These are phyloP conservation scores for Bubo bubo DNA, from an alignment of 2,113 vertebrate species.

Conservation along the genomic window DNA sequence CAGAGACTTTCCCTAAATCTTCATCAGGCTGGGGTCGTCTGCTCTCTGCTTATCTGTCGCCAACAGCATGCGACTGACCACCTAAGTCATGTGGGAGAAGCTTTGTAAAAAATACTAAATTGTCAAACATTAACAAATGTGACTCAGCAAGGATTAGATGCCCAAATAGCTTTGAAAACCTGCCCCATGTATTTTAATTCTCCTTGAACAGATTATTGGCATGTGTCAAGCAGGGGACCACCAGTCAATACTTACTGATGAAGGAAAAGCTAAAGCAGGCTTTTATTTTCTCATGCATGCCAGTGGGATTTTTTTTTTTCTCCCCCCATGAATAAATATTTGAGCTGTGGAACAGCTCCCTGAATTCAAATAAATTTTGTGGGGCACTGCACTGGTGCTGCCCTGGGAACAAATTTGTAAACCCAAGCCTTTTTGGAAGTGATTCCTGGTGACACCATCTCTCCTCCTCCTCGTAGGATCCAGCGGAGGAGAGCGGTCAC, in stretches of 20 bases:
- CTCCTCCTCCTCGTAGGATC: neutral
- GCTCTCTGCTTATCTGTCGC: neutral
- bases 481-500: neutral
- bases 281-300: neutral
- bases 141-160: neutral
- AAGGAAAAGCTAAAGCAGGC: neutral
- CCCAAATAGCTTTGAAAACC: neutral
- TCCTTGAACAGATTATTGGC: neutral
- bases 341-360: neutral
- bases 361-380: neutral
- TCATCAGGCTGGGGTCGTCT: accelerated
- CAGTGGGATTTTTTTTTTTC: neutral
- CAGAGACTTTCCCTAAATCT: neutral
- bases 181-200: neutral
- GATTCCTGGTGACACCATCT: neutral
- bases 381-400: accelerated
- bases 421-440: neutral
- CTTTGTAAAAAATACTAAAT: neutral
- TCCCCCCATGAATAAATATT: neutral
- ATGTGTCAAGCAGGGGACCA: accelerated
- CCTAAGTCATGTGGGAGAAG: neutral
- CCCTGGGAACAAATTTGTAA: neutral
- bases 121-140: neutral
- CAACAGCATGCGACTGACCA: neutral
- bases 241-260: neutral